Percentiles rank a stretch among this genome's conserved stretches.
Evolutionary conservation across 2,797 vertebrate genomes (phyloP).

Genomic region (Pogonophryne albipinna): DNA sequence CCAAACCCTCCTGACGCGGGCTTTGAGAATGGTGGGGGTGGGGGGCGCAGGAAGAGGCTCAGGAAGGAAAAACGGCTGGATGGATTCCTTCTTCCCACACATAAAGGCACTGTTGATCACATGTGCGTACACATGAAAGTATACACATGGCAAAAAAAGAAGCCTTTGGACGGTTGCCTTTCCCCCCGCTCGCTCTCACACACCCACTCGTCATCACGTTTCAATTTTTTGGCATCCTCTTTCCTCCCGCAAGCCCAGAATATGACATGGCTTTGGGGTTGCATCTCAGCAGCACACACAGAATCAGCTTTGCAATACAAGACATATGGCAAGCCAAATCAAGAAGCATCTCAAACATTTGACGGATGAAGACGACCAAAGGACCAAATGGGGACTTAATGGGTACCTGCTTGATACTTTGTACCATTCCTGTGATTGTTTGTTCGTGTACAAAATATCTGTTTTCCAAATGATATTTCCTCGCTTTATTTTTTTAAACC

Average conservation of each 20-base stretch:
- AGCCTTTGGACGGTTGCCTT: conserved; percentile 63
- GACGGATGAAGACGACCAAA: conserved; percentile 54
- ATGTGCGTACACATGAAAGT: conserved; percentile 67
- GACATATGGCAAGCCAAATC: conserved; percentile 66
- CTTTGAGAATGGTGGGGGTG: conserved; percentile 53
- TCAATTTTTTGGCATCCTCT: conserved; percentile 71
- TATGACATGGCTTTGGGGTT: conserved; percentile 78
- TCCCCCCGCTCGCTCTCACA: conserved; percentile 63
- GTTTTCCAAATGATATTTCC: conserved; percentile 28
- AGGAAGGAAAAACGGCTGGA: conserved; percentile 74
- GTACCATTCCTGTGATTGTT: no score
- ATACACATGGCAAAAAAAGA: conserved; percentile 28
- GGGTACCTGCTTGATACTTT: conserved; percentile 28
- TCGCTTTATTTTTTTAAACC: conserved; percentile 19
- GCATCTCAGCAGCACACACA: conserved; percentile 69
- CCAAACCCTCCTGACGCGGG: conserved; percentile 70
- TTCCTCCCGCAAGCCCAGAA: conserved; percentile 71
- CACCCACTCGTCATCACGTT: conserved; percentile 77
- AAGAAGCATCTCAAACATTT: conserved; percentile 55
- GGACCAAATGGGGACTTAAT: conserved; percentile 33
- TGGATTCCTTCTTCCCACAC: conserved; percentile 78
- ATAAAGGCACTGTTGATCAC: conserved; percentile 73
- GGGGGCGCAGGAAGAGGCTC: conserved; percentile 70
- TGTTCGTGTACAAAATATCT: conserved; percentile 1
- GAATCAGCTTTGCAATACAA: conserved; percentile 57